A percentile compares a stretch with the other conserved stretches of the same genome.
Evolutionary conservation across 1,140 invertebrate species (phyloP).

Genomic region (Cotesia vestalis): DNA sequence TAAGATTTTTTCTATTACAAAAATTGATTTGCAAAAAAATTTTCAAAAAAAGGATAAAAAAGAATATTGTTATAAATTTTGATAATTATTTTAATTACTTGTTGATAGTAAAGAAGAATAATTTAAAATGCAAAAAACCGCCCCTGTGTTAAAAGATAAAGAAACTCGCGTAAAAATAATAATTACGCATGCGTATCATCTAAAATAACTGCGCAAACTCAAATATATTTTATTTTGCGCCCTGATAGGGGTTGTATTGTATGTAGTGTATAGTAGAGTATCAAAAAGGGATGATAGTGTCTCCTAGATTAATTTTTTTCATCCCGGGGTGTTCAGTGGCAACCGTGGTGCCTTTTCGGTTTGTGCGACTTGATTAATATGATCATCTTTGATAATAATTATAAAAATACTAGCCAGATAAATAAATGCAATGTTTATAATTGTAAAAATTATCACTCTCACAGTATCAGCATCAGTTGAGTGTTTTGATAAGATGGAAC

Average conservation of each 20-base stretch:
- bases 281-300: too few relatives aligned
- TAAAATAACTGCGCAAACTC: neutral
- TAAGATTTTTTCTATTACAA: too few relatives aligned
- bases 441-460: too few relatives aligned
- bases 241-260: neutral
- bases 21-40: too few relatives aligned
- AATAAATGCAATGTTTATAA: too few relatives aligned
- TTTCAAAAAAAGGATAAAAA: too few relatives aligned
- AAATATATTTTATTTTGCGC: slow-evolving; percentile 2
- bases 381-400: neutral
- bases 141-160: neutral
- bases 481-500: too few relatives aligned
- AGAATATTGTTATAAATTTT: too few relatives aligned
- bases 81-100: too few relatives aligned
- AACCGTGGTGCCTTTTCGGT: slow-evolving; percentile 7
- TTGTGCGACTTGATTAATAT: neutral
- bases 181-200: neutral
- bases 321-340: neutral
- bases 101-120: too few relatives aligned
- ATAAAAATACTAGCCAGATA: neutral
- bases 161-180: neutral
- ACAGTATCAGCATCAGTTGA: too few relatives aligned
- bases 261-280: too few relatives aligned
- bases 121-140: neutral
- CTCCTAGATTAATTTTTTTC: neutral